These are phyloP conservation scores for Myotis brandtii DNA, from an alignment of 2,113 vertebrate species.

Conservation along the genomic window DNA sequence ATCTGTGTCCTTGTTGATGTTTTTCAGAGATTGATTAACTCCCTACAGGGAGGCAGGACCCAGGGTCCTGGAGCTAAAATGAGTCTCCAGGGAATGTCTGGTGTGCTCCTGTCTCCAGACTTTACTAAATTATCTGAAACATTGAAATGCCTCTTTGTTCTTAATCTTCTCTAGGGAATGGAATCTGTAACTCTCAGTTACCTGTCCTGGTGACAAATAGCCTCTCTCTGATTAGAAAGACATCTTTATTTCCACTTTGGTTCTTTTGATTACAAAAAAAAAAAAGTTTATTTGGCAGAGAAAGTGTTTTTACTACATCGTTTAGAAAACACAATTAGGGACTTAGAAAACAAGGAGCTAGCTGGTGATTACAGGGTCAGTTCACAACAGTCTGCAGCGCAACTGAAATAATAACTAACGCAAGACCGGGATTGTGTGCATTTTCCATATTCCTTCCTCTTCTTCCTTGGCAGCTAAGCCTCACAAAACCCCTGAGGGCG, in stretches of 20 bases:
- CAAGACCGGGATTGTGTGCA: background rate
- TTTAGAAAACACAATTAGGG: background rate
- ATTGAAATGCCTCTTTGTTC: conserved; percentile 36
- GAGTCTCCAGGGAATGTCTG: conserved; percentile 1
- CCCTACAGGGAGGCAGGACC: background rate
- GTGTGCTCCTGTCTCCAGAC: background rate
- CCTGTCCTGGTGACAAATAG: conserved; percentile 21
- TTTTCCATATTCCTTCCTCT: background rate
- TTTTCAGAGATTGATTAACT: background rate
- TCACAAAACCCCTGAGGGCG: background rate
- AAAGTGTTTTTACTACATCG: background rate
- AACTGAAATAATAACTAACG: background rate
- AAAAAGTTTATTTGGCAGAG: background rate
- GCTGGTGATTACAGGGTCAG: background rate
- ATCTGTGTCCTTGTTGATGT: background rate
- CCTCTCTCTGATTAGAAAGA: conserved; percentile 37
- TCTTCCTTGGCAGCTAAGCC: background rate
- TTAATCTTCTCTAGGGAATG: conserved; percentile 43
- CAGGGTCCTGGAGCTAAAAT: background rate
- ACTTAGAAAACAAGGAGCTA: background rate
- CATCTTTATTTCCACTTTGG: conserved; percentile 1
- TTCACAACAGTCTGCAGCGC: background rate
- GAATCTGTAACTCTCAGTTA: conserved; percentile 10
- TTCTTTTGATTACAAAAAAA: background rate
- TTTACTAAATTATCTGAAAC: background rate